Evolutionary conservation across 2,797 vertebrate genomes (phyloP).

Genomic region (Potorous gilbertii): DNA sequence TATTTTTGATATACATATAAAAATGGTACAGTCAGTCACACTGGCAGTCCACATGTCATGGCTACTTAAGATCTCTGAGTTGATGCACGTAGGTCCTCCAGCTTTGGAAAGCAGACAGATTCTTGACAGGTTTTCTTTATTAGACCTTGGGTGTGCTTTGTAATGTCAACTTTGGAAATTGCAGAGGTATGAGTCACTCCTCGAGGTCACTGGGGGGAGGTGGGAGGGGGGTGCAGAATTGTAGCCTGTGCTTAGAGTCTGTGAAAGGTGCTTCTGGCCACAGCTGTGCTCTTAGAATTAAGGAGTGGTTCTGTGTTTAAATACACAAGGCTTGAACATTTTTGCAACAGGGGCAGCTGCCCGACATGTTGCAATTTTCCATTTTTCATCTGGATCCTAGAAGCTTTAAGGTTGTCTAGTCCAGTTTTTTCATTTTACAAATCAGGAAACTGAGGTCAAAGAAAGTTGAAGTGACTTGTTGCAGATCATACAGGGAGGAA

Average conservation of each 20-base stretch:
- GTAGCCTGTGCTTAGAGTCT: background rate
- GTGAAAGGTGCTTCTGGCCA: background rate
- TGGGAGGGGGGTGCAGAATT: fast-evolving
- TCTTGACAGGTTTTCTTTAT: background rate
- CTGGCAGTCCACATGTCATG: background rate
- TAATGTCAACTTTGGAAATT: background rate
- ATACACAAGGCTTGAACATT: background rate
- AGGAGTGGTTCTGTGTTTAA: background rate
- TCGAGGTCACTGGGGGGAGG: background rate
- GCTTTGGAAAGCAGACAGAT: background rate
- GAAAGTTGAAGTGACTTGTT: background rate
- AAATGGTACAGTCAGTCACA: background rate
- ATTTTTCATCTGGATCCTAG: background rate
- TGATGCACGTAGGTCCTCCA: background rate
- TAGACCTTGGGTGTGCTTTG: background rate
- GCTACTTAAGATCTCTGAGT: background rate
- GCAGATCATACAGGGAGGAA: background rate
- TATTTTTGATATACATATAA: background rate
- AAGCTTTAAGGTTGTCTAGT: background rate
- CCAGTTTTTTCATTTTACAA: background rate
- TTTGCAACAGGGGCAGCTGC: background rate
- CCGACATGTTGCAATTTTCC: background rate
- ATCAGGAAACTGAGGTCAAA: background rate
- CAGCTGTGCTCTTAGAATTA: too few relatives aligned
- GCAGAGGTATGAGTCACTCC: background rate